A percentile compares a stretch with the other conserved stretches of the same genome.
These are phyloP conservation scores for Sinelater perroti DNA, from an alignment of 2,888 invertebrate species.

Conservation along the genomic window DNA sequence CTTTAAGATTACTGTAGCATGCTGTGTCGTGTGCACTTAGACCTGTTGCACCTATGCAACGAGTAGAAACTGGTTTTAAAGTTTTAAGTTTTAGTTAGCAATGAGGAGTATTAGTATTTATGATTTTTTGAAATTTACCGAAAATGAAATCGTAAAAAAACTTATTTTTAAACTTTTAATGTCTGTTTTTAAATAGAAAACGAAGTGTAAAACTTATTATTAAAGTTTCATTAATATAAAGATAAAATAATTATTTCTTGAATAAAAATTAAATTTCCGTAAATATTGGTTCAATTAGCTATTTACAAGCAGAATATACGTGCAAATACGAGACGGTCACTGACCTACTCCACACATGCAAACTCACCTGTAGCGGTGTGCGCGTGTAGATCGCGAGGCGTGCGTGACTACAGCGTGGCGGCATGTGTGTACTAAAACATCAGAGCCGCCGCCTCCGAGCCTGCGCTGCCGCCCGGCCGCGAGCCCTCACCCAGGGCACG, in stretches of 20 bases:
- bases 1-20: slow-evolving; percentile 14
- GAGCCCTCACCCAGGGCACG: slow-evolving; percentile 54
- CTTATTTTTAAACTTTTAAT: too few relatives aligned
- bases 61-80: background rate
- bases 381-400: slow-evolving; percentile 63
- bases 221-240: too few relatives aligned
- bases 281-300: too few relatives aligned
- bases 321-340: slow-evolving; percentile 49
- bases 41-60: slow-evolving; percentile 17
- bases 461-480: slow-evolving; percentile 48
- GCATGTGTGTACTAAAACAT: slow-evolving; percentile 65
- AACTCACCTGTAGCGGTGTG: slow-evolving; percentile 57
- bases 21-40: slow-evolving; percentile 20
- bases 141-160: too few relatives aligned
- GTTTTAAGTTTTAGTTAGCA: background rate
- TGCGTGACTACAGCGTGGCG: slow-evolving; percentile 64
- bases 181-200: too few relatives aligned
- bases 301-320: too few relatives aligned
- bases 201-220: too few relatives aligned
- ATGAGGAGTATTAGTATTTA: too few relatives aligned
- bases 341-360: slow-evolving; percentile 54
- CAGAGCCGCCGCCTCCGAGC: slow-evolving; percentile 55
- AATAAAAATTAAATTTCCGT: too few relatives aligned
- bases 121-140: too few relatives aligned
- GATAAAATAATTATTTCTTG: too few relatives aligned